Conservation (phyloP, 1,140 invertebrate genomes). For the Theocolax elegans region DNA sequence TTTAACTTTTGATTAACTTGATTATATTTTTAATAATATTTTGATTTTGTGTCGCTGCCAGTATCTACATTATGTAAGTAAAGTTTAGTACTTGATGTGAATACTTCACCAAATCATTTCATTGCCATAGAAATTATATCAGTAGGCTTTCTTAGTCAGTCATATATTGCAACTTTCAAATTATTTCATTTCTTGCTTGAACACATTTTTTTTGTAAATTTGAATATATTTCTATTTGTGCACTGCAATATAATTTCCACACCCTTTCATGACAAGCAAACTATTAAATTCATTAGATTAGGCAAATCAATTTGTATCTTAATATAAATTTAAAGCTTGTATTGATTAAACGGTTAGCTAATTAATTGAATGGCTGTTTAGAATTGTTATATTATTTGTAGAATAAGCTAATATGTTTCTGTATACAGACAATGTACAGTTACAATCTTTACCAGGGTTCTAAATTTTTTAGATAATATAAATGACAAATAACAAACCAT, state of each 20-base stretch:
- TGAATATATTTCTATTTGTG: constrained; percentile 30
- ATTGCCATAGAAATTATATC: constrained; percentile 30
- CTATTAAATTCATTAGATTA: constrained; percentile 18
- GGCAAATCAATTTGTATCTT: constrained; percentile 11
- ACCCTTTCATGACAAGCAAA: constrained; percentile 18
- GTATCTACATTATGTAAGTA: constrained; percentile 76
- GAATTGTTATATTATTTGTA: not conserved
- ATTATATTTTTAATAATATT: constrained; percentile 53
- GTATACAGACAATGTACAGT: constrained; percentile 35
- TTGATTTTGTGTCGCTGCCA: constrained; percentile 68
- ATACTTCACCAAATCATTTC: constrained; percentile 39
- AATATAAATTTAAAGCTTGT: constrained; percentile 14
- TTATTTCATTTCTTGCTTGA: constrained; percentile 30
- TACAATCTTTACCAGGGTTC: no score
- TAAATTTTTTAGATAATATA: no score
- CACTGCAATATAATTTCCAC: constrained; percentile 33
- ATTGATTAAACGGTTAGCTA: constrained; percentile 21
- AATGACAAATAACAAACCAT: no score
- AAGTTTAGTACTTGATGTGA: constrained; percentile 64
- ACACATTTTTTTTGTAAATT: constrained; percentile 2
- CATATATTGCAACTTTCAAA: constrained; percentile 24
- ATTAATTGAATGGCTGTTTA: constrained; percentile 39
- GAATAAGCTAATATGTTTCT: constrained; percentile 33
- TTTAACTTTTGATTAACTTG: constrained; percentile 8
- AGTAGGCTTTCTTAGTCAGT: constrained; percentile 27